Conservation (phyloP, 1,140 invertebrate species). For the Drosophila mauritiana region DNA sequence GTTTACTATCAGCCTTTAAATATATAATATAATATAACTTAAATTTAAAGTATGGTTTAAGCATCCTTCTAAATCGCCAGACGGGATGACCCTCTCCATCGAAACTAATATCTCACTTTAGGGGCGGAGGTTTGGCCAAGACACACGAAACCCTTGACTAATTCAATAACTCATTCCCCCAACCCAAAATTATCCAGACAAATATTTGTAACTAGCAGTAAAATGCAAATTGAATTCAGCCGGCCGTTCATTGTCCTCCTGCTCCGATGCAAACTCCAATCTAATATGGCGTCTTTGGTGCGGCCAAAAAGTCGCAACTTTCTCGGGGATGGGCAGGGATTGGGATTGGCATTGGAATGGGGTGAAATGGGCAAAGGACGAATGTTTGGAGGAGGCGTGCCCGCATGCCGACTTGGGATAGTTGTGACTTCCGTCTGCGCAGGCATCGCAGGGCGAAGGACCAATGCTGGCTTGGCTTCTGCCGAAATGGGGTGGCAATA, state of each 20-base stretch:
- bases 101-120: conserved; percentile 28
- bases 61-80: background rate
- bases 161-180: conserved; percentile 68
- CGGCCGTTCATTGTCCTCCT: conserved; percentile 18
- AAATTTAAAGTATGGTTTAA: background rate
- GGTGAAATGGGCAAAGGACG: background rate
- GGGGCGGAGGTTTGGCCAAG: conserved; percentile 16
- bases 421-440: conserved; percentile 78
- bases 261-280: conserved; percentile 21
- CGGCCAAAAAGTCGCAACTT: conserved; percentile 66
- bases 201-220: conserved; percentile 76
- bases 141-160: conserved; percentile 48
- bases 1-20: too few relatives aligned
- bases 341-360: background rate
- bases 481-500: conserved; percentile 39
- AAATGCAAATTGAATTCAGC: conserved; percentile 77
- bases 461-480: conserved; percentile 67
- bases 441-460: conserved; percentile 20
- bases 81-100: background rate
- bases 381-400: conserved; percentile 8
- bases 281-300: conserved; percentile 77
- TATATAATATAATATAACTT: background rate
- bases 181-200: conserved; percentile 35
- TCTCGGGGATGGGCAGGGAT: conserved; percentile 22
- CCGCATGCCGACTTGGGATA: conserved; percentile 70